Base-by-base conservation (phyloP, 2,888 invertebrate genomes). In the Leptothorax acervorum region DNA sequence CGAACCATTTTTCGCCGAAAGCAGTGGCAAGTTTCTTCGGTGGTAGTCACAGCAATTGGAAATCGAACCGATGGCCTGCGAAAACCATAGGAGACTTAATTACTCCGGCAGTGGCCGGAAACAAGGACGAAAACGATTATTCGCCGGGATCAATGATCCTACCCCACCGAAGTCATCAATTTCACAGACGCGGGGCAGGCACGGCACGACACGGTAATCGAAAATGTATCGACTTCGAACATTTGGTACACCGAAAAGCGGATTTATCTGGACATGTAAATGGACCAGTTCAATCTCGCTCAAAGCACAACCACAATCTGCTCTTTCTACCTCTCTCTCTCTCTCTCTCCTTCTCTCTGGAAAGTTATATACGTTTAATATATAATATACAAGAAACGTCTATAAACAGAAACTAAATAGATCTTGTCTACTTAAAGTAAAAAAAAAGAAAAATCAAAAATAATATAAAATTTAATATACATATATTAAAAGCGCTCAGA, bases 51-150 rank as follows among this genome's bases (percentile, higher is more conserved):
- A 87, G 88, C 88, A 89, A 92, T 92, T 92, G 91, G 91, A 91
- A 90, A 86, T 85, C 85, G 83, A 83, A 88, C 87, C 85, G 88
- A 79, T 89, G 87, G 92, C 83, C 88, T 87, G 88, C 90, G 91
- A 91, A 92, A 91, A 89, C 92, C 90, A 87, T 90, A 90, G 88
- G 89, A 89, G 91, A 92, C 92, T 92, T 92, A 92, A 92, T 92
- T 92, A 92, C 90, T 39, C 23, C 89, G 89, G 88, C 87, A 86
- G 87, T 88, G 86, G 88, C 81, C 86, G 86, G 87, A 90, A 89
- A 89, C 90, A 90, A 84, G 87, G 65, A 88, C 85, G 89, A 88
- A 90, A 90, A 88, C 91, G 89, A 92, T 92, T 91, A 90, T 87
- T 91, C 86, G 86, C 74, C 78, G 78, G 73, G 85, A 85, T 82